These are phyloP conservation scores for Branchinecta lindahli DNA, from an alignment of 1,140 invertebrate genomes.

Conservation along the genomic window DNA sequence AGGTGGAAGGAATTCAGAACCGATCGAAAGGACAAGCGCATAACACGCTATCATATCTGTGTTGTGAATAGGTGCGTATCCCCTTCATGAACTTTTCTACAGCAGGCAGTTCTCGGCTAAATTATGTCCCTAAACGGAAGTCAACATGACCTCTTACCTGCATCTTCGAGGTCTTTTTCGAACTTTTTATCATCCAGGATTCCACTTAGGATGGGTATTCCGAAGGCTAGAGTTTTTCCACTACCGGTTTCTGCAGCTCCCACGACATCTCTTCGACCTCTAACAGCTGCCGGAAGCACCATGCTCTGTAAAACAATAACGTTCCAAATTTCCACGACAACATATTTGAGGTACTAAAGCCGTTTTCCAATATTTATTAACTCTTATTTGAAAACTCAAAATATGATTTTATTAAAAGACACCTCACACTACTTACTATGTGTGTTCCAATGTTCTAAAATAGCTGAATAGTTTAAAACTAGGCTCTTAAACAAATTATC, in stretches of 20 bases:
- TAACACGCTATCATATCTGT: no score
- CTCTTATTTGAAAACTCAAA: constrained; percentile 8
- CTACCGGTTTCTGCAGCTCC: constrained; percentile 95
- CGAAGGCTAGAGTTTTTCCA: constrained; percentile 94
- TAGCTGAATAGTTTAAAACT: no score
- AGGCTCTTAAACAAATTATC: no score
- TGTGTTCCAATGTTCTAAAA: no score
- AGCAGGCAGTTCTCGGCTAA: no score
- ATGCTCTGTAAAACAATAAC: constrained; percentile 37
- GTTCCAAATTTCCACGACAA: background rate
- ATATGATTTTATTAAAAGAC: background rate
- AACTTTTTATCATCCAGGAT: constrained; percentile 53
- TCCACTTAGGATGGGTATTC: constrained; percentile 71
- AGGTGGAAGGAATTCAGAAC: no score
- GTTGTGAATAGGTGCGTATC: no score
- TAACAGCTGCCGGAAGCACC: constrained; percentile 65
- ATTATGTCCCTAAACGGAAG: no score
- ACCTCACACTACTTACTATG: no score
- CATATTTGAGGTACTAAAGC: background rate
- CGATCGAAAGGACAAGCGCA: no score
- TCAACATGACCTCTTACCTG: constrained; percentile 14
- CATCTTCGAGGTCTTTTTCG: constrained; percentile 25
- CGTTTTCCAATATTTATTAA: constrained; percentile 1
- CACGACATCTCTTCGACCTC: constrained; percentile 69
- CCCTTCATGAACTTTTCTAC: no score